phyloP scores from a whole-genome alignment of 2,888 invertebrate species.

The Beris chalybata region DNA sequence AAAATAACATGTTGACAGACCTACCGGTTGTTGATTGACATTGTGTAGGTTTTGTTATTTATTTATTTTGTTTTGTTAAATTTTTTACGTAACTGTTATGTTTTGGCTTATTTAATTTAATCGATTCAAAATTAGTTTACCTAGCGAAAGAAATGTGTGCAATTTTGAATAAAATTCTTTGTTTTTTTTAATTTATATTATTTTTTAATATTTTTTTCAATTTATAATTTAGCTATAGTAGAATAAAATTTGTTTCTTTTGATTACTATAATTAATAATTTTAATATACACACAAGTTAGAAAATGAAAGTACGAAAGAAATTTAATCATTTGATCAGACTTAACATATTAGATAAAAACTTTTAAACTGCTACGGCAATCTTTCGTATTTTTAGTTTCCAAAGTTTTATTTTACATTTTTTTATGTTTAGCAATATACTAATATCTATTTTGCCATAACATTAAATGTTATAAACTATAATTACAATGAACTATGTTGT shows the following conservation, averaged over 20 bases:
- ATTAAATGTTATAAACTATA: slow-evolving; percentile 21
- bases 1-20: background rate
- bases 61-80: slow-evolving; percentile 10
- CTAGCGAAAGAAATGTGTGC: slow-evolving; percentile 2
- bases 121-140: background rate
- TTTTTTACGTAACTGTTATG: slow-evolving; percentile 14
- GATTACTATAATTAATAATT: no score
- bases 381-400: no score
- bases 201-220: slow-evolving; percentile 3
- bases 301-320: no score
- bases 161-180: slow-evolving; percentile 25
- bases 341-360: no score
- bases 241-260: no score
- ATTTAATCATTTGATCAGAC: no score
- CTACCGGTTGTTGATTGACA: background rate
- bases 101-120: slow-evolving; percentile 17
- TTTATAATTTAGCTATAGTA: no score
- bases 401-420: background rate
- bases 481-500: background rate
- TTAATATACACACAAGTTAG: no score
- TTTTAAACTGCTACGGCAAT: no score
- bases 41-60: no score
- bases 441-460: slow-evolving; percentile 30
- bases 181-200: slow-evolving; percentile 19
- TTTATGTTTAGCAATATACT: slow-evolving; percentile 15